Evolutionary conservation across 2,888 invertebrate genomes (phyloP).

Genomic region (Dynastes maya): DNA sequence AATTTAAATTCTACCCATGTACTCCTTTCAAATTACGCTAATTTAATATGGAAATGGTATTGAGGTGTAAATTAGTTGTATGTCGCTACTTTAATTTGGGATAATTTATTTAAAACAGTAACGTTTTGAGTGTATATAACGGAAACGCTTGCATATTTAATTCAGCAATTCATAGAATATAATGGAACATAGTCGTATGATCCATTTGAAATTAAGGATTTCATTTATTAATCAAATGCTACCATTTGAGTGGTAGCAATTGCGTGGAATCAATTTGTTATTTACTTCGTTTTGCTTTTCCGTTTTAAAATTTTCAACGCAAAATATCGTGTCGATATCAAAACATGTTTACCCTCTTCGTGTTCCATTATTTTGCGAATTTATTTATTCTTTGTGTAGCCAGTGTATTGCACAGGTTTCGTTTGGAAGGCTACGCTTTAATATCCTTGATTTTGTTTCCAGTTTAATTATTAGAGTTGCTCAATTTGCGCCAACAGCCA

Average conservation of each 20-base stretch:
- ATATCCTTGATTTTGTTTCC: background rate
- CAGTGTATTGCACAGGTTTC: too few relatives aligned
- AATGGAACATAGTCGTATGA: background rate
- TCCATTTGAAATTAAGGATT: too few relatives aligned
- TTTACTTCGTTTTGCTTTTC: too few relatives aligned
- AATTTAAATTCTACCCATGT: background rate
- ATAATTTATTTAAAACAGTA: constrained; percentile 18
- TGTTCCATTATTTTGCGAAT: too few relatives aligned
- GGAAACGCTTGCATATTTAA: constrained; percentile 10
- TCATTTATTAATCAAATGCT: too few relatives aligned
- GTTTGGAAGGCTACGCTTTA: background rate
- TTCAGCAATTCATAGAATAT: constrained; percentile 4
- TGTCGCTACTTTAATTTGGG: constrained; percentile 5
- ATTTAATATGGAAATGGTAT: background rate
- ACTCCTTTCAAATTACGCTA: background rate
- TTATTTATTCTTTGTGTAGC: too few relatives aligned
- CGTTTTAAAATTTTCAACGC: too few relatives aligned
- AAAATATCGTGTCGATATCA: too few relatives aligned
- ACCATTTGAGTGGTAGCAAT: too few relatives aligned
- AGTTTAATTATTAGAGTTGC: background rate
- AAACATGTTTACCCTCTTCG: too few relatives aligned
- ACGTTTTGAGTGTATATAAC: constrained; percentile 14
- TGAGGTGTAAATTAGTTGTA: background rate
- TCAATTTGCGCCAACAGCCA: too few relatives aligned
- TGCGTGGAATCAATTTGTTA: too few relatives aligned